phyloP scores from a whole-genome alignment of 1,140 invertebrate species.

The Papilio polytes region DNA sequence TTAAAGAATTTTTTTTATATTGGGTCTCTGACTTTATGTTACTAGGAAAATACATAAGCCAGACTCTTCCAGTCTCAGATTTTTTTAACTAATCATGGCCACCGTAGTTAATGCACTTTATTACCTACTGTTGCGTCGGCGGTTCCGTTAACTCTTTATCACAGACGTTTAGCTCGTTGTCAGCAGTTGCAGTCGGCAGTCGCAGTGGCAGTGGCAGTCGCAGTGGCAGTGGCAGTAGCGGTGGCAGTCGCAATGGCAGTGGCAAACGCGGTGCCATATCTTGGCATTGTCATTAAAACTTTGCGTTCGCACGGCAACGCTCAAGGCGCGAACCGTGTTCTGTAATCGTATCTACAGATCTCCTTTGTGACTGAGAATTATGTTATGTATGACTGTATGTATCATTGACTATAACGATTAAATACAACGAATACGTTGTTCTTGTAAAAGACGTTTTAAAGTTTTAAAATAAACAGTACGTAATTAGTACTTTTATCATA shows the following conservation, averaged over 20 bases:
- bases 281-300: conserved; percentile 38
- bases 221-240: background rate
- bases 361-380: background rate
- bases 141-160: conserved; percentile 34
- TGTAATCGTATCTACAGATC: background rate
- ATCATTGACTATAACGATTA: too few relatives aligned
- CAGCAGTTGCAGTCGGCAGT: background rate
- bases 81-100: background rate
- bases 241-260: background rate
- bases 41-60: background rate
- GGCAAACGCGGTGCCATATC: background rate
- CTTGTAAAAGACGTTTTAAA: too few relatives aligned
- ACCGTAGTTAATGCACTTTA: conserved; percentile 18
- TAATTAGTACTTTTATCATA: background rate
- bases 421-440: too few relatives aligned
- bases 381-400: background rate
- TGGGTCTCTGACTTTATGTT: background rate
- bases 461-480: too few relatives aligned
- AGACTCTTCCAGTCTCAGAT: background rate
- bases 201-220: background rate
- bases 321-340: background rate
- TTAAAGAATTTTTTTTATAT: background rate
- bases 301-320: background rate
- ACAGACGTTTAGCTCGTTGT: conserved; percentile 30
- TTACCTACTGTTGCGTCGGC: conserved; percentile 37